A percentile compares a stretch with the other conserved stretches of the same genome.
phyloP scores from a whole-genome alignment of 2,797 vertebrate genomes.

The Hippoglossus hippoglossus region DNA sequence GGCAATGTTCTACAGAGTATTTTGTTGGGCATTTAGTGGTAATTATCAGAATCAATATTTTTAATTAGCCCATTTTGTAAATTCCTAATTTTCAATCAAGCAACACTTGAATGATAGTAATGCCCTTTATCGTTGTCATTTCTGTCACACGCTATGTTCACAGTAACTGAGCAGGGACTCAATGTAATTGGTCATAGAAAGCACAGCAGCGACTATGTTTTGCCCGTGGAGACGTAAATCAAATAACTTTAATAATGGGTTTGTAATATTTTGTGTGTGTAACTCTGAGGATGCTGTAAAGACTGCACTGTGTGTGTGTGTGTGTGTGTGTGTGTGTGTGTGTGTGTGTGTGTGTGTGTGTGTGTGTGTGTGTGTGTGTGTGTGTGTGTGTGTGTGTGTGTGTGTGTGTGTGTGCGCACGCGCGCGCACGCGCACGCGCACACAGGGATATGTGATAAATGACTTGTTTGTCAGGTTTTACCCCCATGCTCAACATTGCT shows the following conservation, averaged over 20 bases:
- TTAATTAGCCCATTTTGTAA: no score
- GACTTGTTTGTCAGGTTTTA: not conserved
- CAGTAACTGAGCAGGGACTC: not conserved
- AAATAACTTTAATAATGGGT: not conserved
- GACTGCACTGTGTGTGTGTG: not conserved
- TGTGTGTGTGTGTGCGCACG: no score
- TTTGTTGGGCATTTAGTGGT: no score
- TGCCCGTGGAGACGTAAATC: not conserved
- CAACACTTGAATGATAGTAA: not conserved
- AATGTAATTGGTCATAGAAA: not conserved
- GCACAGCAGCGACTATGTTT: not conserved
- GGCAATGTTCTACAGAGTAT: no score
- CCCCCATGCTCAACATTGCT: not conserved
- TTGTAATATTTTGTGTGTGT: not conserved
- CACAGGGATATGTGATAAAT: not conserved
- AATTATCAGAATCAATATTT: no score
- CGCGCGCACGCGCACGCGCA: no score
- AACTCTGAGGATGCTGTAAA: not conserved
- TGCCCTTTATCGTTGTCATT: not conserved
- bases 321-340: no score
- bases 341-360: no score
- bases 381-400: no score
- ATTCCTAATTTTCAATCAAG: no score
- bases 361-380: no score
- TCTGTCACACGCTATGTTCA: not conserved